Percentiles rank a stretch among this genome's conserved stretches.
phyloP scores from a whole-genome alignment of 2,113 vertebrate species.

The Vulpes lagopus region DNA sequence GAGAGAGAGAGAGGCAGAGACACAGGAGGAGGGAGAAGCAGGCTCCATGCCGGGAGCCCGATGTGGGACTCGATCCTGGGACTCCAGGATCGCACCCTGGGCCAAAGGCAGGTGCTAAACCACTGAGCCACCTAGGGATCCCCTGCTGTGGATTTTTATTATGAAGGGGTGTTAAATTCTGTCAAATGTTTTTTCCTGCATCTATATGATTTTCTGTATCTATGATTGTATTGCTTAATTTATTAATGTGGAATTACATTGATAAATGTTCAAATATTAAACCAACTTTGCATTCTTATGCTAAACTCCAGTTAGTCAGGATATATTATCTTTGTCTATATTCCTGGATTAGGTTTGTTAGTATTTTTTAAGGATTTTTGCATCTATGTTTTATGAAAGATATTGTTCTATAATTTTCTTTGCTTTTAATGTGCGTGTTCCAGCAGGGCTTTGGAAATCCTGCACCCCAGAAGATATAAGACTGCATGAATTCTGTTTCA shows the following conservation, averaged over 20 bases:
- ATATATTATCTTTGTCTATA: neutral
- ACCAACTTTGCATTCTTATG: neutral
- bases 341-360: neutral
- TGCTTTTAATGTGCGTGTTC: neutral
- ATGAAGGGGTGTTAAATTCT: neutral
- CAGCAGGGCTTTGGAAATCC: neutral
- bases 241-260: neutral
- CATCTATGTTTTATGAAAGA: neutral
- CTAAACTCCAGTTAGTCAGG: neutral
- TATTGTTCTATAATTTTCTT: neutral
- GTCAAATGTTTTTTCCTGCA: neutral
- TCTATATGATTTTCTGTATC: neutral
- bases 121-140: no score
- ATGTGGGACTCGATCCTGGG: no score
- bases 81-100: no score
- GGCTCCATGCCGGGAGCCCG: no score
- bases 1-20: no score
- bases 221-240: neutral
- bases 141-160: neutral
- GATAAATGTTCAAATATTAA: neutral
- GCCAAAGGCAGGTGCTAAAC: no score
- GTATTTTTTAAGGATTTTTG: neutral
- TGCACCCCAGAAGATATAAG: no score
- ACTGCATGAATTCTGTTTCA: neutral
- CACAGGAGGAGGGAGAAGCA: no score